A percentile compares a stretch with the other conserved stretches of the same genome.
These are phyloP conservation scores for Tyria jacobaeae DNA, from an alignment of 2,888 invertebrate species.

Conservation along the genomic window DNA sequence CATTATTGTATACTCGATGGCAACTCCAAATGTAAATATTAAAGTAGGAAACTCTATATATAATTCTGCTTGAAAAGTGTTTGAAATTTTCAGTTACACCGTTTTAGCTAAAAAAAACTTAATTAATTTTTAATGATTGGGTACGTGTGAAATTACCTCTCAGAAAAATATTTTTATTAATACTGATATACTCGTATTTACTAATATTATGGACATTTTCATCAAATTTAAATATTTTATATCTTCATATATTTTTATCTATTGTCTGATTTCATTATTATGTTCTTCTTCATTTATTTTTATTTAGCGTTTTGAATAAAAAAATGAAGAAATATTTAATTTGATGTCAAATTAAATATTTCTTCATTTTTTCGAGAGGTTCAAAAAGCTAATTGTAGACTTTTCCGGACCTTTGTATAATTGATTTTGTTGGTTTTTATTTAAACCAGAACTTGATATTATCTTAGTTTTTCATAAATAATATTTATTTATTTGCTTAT, in stretches of 20 bases:
- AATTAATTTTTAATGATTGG: no score
- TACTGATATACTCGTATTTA: no score
- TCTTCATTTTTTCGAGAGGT: no score
- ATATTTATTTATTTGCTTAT: no score
- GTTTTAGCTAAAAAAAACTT: not conserved
- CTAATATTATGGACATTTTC: no score
- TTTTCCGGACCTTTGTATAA: not conserved
- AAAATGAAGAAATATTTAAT: not conserved
- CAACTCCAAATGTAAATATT: constrained; percentile 1
- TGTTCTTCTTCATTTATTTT: not conserved
- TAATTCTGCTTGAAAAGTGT: not conserved
- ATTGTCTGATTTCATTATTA: no score
- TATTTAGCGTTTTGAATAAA: not conserved
- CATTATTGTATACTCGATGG: constrained; percentile 10
- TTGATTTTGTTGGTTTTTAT: not conserved
- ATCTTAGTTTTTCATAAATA: no score
- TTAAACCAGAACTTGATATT: not conserved
- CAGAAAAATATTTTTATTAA: no score
- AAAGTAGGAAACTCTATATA: not conserved
- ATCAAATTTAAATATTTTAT: no score
- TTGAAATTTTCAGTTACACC: not conserved
- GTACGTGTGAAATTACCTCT: no score
- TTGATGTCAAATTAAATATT: no score
- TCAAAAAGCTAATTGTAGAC: not conserved
- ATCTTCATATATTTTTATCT: no score